Evolutionary conservation across 2,113 vertebrate species (phyloP).

Genomic region (Buteo buteo): DNA sequence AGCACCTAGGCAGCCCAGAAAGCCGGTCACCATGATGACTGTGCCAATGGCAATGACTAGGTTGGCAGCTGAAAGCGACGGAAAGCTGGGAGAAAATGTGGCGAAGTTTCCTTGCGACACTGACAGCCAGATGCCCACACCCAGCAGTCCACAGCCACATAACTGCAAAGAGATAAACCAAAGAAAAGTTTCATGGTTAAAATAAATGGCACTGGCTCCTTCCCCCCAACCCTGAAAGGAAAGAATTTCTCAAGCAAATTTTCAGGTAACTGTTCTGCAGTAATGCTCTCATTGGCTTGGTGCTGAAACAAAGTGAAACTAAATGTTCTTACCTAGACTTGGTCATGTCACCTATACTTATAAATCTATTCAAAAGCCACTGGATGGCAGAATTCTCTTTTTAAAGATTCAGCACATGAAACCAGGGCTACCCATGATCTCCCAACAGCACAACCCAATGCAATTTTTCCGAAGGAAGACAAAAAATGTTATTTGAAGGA

Average conservation of each 20-base stretch:
- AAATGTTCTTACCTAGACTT: neutral
- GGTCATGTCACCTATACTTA: neutral
- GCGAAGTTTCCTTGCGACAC: constrained; percentile 99
- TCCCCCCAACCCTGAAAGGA: neutral
- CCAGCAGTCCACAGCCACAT: constrained; percentile 95
- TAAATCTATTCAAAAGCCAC: neutral
- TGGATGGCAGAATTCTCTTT: neutral
- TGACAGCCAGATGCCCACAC: constrained; percentile 98
- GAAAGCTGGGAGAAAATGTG: constrained; percentile 97
- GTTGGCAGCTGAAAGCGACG: constrained; percentile 94
- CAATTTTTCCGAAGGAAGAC: neutral
- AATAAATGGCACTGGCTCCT: neutral
- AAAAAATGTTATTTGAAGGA: neutral
- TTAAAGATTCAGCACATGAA: neutral
- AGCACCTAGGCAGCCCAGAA: constrained; percentile 96
- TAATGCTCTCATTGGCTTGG: neutral
- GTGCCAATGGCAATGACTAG: constrained; percentile 92
- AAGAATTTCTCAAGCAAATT: neutral
- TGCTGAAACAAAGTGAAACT: neutral
- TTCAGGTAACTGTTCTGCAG: neutral
- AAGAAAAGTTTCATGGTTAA: neutral
- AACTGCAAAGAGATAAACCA: constrained; percentile 79
- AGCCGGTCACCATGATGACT: constrained; percentile 96
- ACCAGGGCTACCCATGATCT: neutral
- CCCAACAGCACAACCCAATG: neutral